phyloP scores from a whole-genome alignment of 2,113 vertebrate genomes.

The Neolamprologus kungweensis region DNA sequence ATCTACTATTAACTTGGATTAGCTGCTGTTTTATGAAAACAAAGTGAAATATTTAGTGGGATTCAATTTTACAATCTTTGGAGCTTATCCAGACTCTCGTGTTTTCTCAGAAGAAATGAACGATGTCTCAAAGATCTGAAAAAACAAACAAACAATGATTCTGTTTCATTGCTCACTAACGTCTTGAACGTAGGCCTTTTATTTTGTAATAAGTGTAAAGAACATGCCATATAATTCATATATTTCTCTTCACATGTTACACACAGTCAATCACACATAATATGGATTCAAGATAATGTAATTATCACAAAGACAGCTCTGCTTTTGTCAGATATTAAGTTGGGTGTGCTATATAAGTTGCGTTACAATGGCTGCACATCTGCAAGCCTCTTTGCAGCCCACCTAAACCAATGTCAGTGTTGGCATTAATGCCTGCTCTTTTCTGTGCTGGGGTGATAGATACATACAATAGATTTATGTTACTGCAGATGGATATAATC shows the following conservation, averaged over 20 bases:
- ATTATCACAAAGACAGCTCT: background rate
- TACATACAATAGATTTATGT: background rate
- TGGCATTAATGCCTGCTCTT: background rate
- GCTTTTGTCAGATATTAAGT: background rate
- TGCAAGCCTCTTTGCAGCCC: background rate
- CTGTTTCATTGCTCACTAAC: background rate
- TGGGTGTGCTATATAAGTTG: background rate
- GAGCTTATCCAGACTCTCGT: background rate
- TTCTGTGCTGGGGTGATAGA: background rate
- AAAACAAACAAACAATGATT: background rate
- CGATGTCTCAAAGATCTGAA: background rate
- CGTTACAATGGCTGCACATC: background rate
- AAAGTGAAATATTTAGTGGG: background rate
- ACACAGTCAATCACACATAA: background rate
- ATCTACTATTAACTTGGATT: background rate
- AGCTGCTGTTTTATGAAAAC: background rate
- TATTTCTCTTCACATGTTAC: background rate
- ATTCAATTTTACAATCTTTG: background rate
- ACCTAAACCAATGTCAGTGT: background rate
- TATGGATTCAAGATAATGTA: background rate
- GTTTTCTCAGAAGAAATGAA: background rate
- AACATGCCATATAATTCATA: background rate
- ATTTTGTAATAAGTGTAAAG: background rate
- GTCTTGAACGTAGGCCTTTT: background rate
- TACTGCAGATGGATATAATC: background rate